phyloP scores from a whole-genome alignment of 2,113 vertebrate species.

The Ptyas mucosa region DNA sequence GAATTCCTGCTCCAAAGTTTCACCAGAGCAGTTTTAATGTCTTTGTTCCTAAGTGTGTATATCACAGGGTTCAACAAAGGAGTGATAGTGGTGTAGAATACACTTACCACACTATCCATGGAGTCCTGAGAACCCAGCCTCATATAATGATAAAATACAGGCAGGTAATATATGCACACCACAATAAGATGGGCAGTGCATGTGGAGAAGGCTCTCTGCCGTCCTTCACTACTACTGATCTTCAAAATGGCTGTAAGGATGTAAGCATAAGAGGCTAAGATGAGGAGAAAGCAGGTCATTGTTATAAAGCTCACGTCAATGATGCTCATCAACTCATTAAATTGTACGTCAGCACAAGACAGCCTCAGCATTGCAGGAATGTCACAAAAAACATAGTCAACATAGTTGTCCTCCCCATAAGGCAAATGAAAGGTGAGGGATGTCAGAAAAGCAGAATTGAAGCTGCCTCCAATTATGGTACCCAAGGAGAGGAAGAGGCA shows the following conservation, averaged over 20 bases:
- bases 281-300: constrained; percentile 56
- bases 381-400: constrained; percentile 64
- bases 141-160: constrained; percentile 56
- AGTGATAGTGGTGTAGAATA: constrained; percentile 58
- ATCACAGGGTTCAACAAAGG: constrained; percentile 57
- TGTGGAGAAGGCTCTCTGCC: constrained; percentile 51
- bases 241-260: constrained; percentile 48
- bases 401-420: constrained; percentile 51
- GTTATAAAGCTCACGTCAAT: constrained; percentile 59
- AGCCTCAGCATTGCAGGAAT: constrained; percentile 55
- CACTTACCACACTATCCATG: constrained; percentile 42
- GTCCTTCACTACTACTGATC: constrained; percentile 36
- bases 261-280: constrained; percentile 57
- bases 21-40: constrained; percentile 38
- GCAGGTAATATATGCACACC: constrained; percentile 49
- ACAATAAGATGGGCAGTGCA: constrained; percentile 56
- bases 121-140: constrained; percentile 40
- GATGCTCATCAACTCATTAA: constrained; percentile 60
- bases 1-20: too few relatives aligned
- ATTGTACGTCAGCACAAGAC: constrained; percentile 48
- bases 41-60: constrained; percentile 57
- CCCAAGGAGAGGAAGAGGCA: constrained; percentile 54
- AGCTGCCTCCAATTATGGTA: constrained; percentile 53
- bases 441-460: constrained; percentile 63
- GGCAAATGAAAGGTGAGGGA: constrained; percentile 55